phyloP scores from a whole-genome alignment of 2,113 vertebrate genomes.

The Cercocebus atys region DNA sequence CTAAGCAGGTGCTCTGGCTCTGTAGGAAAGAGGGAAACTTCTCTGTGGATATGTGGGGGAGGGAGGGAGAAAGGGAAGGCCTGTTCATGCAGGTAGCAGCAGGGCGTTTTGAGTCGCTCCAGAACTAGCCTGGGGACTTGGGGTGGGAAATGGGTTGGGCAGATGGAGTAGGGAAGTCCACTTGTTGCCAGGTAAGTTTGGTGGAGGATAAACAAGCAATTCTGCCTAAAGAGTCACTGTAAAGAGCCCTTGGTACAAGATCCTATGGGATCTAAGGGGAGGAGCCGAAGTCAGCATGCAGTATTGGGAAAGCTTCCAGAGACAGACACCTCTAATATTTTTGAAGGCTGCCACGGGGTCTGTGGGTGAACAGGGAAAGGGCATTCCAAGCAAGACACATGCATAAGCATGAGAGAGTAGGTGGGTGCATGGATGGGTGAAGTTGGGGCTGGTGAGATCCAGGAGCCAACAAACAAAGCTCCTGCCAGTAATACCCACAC shows the following conservation, averaged over 20 bases:
- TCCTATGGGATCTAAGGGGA: background rate
- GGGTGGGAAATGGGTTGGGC: background rate
- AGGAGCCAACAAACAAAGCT: background rate
- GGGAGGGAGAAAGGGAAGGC: background rate
- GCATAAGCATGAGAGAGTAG: background rate
- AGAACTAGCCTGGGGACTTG: background rate
- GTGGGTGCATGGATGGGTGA: background rate
- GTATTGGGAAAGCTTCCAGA: background rate
- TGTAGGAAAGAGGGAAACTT: background rate
- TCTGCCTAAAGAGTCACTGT: background rate
- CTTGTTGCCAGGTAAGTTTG: constrained; percentile 23
- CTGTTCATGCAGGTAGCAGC: background rate
- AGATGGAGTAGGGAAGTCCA: background rate
- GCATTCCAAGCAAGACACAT: background rate
- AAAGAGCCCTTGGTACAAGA: background rate
- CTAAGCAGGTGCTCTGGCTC: constrained; percentile 64
- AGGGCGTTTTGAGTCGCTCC: background rate
- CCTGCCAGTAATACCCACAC: accelerated
- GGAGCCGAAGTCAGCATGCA: background rate
- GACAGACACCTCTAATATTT: background rate
- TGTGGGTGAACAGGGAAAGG: background rate
- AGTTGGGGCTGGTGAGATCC: background rate
- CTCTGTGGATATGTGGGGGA: background rate
- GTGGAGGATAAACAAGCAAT: background rate
- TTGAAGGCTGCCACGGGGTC: background rate